Base-by-base conservation (phyloP, 2,113 vertebrate species). In the Myocastor coypus region DNA sequence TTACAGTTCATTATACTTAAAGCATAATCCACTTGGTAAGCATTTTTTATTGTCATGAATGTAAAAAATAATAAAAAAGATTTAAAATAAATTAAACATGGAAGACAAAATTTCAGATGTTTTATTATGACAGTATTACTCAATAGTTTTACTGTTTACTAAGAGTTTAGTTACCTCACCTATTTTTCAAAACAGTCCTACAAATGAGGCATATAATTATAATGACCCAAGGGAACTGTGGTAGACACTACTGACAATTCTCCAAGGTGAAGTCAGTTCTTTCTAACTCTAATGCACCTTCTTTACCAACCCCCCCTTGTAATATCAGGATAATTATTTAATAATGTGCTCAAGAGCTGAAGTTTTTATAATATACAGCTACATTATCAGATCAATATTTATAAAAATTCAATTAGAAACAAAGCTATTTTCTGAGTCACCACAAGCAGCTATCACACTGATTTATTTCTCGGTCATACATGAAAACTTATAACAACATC, bases 341-440 rank as follows among this genome's bases (percentile, higher is more conserved):
- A 91, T 32, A n/a, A 40, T 37, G 42, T 68, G 2, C 20, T 90
- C 11, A 94, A 87, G 7, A 89, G 19, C 0, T 61, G 50, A 78
- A 52, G 8, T 73, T 95, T 87, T 69, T 63, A 63, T 87, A 73
- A 90, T 28, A 94, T 86, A 90, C 30, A 92, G 30, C 3, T 83
- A 0, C 0, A 83, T 96, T 91, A 96, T 81, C 63, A 81, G 12
- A 69, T 82, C 69, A 55, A 95, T 64, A 83, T 95, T 92, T 61
- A 81, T 83, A 81, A 90, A 96, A 97, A 68, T 4, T 64, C 40
- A 59, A 59, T 94, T 97, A 96, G 78, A 78, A 97, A 97, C 81
- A 93, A 97, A 97, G n/a, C 95, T 40, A 42, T 93, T 94, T 97
- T 94, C 87, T 96, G 91, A 97, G 96, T 95, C 81, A 98, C 20